phyloP scores from a whole-genome alignment of 2,888 invertebrate genomes.

The Hartigia nigra region DNA sequence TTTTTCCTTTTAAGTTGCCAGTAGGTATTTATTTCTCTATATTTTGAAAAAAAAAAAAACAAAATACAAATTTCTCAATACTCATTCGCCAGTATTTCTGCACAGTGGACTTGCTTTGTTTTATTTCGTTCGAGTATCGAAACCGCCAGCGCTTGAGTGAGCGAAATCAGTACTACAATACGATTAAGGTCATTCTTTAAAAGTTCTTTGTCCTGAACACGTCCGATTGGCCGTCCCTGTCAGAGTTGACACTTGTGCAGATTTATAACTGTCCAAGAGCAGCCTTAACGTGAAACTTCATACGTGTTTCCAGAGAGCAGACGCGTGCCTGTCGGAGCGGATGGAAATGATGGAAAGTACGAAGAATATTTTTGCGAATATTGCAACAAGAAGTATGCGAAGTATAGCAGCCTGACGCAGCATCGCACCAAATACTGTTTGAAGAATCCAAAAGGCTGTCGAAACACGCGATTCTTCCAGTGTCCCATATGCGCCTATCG shows the following conservation, averaged over 20 bases:
- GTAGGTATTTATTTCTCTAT: neutral
- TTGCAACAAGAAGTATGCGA: conserved; percentile 1
- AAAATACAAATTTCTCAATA: neutral
- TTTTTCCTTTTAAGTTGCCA: neutral
- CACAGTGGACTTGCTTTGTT: neutral
- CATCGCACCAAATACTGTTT: conserved; percentile 19
- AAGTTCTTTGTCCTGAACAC: no score
- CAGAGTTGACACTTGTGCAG: neutral
- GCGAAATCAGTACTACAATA: neutral
- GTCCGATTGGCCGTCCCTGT: no score
- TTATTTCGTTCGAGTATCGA: neutral
- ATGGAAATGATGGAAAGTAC: neutral
- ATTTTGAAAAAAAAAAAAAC: neutral
- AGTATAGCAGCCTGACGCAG: conserved; percentile 4
- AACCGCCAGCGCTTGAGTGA: neutral
- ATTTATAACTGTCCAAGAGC: neutral
- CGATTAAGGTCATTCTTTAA: no score
- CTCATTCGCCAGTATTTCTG: neutral
- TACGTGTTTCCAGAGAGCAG: neutral
- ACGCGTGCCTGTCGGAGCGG: neutral
- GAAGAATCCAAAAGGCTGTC: conserved; percentile 16
- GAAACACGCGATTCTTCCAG: conserved; percentile 25
- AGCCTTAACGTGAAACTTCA: neutral
- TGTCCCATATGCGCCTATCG: conserved; percentile 42
- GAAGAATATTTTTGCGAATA: neutral